A percentile compares a stretch with the other conserved stretches of the same genome.
Evolutionary conservation across 2,888 invertebrate species (phyloP).

Genomic region (Drosophila mimica): DNA sequence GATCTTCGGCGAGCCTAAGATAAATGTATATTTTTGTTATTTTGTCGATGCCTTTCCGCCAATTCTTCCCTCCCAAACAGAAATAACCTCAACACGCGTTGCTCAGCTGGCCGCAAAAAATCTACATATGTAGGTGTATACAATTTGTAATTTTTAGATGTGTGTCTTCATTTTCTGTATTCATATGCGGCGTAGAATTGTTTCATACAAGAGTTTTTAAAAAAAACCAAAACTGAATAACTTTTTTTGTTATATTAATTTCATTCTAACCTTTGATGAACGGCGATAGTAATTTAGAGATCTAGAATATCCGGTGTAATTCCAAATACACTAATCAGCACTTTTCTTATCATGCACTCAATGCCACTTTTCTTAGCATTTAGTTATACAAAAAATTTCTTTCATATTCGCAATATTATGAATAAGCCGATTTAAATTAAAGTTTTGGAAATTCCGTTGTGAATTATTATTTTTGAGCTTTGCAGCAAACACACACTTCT

Average conservation of each 20-base stretch:
- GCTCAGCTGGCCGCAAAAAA: constrained; percentile 31
- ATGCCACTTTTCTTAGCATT: not conserved
- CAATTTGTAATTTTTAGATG: constrained; percentile 1
- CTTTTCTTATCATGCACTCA: constrained; percentile 1
- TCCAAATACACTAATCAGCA: constrained; percentile 46
- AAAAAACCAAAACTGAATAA: not conserved
- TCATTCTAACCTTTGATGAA: not conserved
- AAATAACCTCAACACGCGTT: constrained; percentile 76
- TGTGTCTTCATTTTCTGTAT: constrained; percentile 43
- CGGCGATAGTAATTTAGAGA: constrained; percentile 34
- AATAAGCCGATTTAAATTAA: constrained; percentile 11
- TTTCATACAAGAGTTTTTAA: constrained; percentile 14
- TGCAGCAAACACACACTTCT: constrained; percentile 26
- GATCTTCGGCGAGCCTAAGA: not conserved
- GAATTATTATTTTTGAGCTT: constrained; percentile 35
- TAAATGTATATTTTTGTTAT: constrained; percentile 10
- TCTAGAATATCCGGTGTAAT: constrained; percentile 76
- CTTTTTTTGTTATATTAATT: constrained; percentile 31
- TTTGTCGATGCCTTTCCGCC: constrained; percentile 11
- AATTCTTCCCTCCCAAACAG: constrained; percentile 53
- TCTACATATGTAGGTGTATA: constrained; percentile 6
- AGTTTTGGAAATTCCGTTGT: constrained; percentile 19
- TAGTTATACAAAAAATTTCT: not conserved
- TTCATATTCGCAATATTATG: not conserved
- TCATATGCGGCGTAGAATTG: constrained; percentile 34